Conservation (phyloP, 2,113 vertebrate species). For the Seriola quinqueradiata region DNA sequence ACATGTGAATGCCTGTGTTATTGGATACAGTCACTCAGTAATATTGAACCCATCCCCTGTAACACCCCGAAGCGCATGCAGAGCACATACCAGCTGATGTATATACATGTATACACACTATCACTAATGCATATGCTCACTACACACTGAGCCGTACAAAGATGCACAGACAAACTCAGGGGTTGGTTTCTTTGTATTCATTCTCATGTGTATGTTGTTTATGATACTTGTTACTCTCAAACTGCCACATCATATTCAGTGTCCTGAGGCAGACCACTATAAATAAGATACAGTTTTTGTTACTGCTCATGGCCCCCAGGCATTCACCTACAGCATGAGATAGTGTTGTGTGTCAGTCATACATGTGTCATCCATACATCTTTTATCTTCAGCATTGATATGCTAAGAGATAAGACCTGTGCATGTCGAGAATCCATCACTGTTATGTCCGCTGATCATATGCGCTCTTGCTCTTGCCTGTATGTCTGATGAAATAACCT, state of each 20-base stretch:
- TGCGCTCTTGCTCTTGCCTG: conserved; percentile 52
- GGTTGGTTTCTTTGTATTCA: not conserved
- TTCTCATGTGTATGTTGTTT: conserved; percentile 8
- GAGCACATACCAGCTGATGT: not conserved
- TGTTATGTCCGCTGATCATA: conserved; percentile 63
- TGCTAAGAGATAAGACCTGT: conserved; percentile 40
- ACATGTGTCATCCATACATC: conserved; percentile 50
- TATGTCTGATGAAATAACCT: conserved; percentile 78
- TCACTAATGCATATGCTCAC: not conserved
- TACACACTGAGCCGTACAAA: not conserved
- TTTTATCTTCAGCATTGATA: conserved; percentile 52
- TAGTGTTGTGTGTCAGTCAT: conserved; percentile 45
- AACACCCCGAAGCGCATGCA: conserved; percentile 21
- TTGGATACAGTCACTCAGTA: conserved; percentile 68
- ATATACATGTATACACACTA: not conserved
- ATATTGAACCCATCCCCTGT: conserved; percentile 50
- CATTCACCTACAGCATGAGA: conserved; percentile 34
- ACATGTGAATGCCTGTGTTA: conserved; percentile 72
- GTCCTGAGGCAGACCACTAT: not conserved
- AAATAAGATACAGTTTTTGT: not conserved
- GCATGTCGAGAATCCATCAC: conserved; percentile 74
- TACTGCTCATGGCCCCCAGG: conserved; percentile 21
- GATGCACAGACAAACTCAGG: not conserved
- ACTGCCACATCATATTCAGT: not conserved
- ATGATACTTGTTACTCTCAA: not conserved